phyloP scores from a whole-genome alignment of 2,113 vertebrate species.

The Hylia prasina region DNA sequence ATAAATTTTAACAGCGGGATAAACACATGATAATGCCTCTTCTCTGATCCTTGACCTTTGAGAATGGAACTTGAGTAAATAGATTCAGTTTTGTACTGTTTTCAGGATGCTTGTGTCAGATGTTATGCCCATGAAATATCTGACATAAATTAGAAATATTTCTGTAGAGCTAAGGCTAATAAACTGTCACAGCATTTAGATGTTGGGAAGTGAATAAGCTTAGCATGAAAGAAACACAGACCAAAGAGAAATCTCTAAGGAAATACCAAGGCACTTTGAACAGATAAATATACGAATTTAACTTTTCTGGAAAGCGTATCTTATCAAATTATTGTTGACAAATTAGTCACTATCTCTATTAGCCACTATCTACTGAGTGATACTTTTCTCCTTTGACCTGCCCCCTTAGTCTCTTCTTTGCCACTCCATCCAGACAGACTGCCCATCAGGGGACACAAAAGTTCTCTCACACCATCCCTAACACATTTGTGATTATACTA shows the following conservation, averaged over 20 bases:
- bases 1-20: neutral
- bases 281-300: neutral
- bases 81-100: neutral
- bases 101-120: neutral
- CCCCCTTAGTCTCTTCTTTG: neutral
- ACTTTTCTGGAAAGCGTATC: neutral
- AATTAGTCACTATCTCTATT: neutral
- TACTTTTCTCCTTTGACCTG: neutral
- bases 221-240: neutral
- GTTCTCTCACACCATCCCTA: neutral
- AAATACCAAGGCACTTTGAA: neutral
- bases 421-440: neutral
- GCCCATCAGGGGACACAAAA: neutral
- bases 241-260: neutral
- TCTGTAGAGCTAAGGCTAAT: neutral
- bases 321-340: neutral
- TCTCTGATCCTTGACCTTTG: neutral
- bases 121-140: neutral
- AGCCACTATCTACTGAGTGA: neutral
- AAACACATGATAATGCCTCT: neutral
- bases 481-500: neutral
- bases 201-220: neutral
- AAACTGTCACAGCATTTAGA: neutral
- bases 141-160: neutral
- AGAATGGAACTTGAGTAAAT: neutral